These are phyloP conservation scores for Acromyrmex echinatior DNA, from an alignment of 1,140 invertebrate genomes.

Conservation along the genomic window DNA sequence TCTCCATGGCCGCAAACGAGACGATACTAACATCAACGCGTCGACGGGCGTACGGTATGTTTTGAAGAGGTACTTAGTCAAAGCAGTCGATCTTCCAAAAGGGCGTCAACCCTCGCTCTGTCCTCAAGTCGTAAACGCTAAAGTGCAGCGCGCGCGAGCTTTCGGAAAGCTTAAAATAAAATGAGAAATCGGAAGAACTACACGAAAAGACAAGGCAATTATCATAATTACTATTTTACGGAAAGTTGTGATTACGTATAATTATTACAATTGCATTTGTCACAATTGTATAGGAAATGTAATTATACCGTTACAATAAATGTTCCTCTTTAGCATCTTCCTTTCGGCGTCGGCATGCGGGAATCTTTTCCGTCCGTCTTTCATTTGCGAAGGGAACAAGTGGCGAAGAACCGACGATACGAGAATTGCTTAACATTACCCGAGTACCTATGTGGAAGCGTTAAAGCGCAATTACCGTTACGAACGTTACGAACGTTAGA, in stretches of 20 bases:
- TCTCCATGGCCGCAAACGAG: conserved; percentile 51
- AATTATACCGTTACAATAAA: background rate
- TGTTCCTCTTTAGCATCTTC: background rate
- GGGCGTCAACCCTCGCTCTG: background rate
- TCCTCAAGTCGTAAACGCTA: background rate
- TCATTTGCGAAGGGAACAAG: background rate
- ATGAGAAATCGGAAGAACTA: background rate
- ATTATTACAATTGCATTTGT: no score
- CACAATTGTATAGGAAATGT: background rate
- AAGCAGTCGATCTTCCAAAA: background rate
- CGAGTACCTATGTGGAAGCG: background rate
- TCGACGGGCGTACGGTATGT: background rate
- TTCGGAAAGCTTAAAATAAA: background rate
- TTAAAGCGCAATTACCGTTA: conserved; percentile 41
- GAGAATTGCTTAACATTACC: background rate
- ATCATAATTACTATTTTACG: background rate
- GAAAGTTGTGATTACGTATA: background rate
- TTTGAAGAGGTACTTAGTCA: conserved; percentile 17
- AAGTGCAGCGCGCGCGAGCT: no score
- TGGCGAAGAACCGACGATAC: background rate
- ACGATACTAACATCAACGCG: conserved; percentile 13
- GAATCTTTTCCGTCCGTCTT: background rate
- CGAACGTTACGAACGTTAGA: conserved; percentile 8
- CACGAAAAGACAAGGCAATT: background rate
- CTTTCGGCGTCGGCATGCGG: background rate